Base-by-base conservation (phyloP, 2,797 vertebrate species). In the Cyprinodon diabolis region DNA sequence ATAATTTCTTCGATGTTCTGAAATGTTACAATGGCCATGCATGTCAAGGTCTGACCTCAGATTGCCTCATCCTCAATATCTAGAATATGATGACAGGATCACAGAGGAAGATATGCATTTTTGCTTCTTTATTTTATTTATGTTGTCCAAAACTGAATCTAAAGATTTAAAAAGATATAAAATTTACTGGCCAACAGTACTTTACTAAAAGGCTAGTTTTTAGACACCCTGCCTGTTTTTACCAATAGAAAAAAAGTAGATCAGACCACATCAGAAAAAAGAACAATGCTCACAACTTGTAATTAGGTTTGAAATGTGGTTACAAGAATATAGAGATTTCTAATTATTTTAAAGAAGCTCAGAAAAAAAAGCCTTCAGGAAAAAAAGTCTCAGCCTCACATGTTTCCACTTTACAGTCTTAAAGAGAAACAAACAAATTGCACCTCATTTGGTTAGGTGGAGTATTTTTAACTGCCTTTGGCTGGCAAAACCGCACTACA, bases 351-450 rank as follows among this genome's bases (percentile, higher is more conserved):
- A 90, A 84, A 87, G 75, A 86, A 81, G 83, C 87, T 75, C 77
- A 90, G 82, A 83, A 84, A 78, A 69, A 87, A 86, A 84, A 79
- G 86, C 82, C 87, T 91, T 86, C 72, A 80, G 75, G 86, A 92
- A 90, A 92, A 92, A 86, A 90, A 88, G 90, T 81, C 89, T 82
- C 52, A 79, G 74, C 89, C 89, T 94, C 94, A 95, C 91, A 93
- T 94, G 93, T 91, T 94, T 95, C 93, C 92, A 94, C 92, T 95
- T 95, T 94, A 91, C 89, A 89, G 90, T 87, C 91, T 91, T 89
- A 81, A 94, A 92, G 89, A 94, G 93, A 94, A 94, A 94, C 93
- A 93, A 95, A 95, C 94, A 95, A 94, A 95, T 95, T 95, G 93
- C 94, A 93, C 89, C 93, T 95, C 91, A 88, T 94, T 94, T 93